A percentile compares a stretch with the other conserved stretches of the same genome.
These are phyloP conservation scores for Antedon mediterranea DNA, from an alignment of 53 echinoderm and acorn worm species.

Conservation along the genomic window DNA sequence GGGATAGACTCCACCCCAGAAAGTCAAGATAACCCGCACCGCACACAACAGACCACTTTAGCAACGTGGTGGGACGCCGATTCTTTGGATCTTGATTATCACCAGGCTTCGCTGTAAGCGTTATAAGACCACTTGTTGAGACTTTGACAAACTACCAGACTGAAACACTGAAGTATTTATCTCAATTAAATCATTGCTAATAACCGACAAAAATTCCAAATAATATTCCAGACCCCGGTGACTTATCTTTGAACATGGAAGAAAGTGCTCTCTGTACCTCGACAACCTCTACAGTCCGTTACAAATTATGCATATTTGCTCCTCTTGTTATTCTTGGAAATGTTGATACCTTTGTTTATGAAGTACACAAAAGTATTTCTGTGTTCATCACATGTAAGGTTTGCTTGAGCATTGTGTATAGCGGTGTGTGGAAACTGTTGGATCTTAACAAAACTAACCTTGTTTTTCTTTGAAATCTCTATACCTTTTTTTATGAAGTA, in stretches of 20 bases:
- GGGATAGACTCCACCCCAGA: background rate
- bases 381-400: too few relatives aligned
- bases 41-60: background rate
- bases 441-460: too few relatives aligned
- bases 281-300: too few relatives aligned
- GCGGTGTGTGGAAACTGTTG: too few relatives aligned
- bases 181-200: background rate
- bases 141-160: background rate
- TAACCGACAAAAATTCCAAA: background rate
- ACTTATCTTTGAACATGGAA: background rate
- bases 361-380: too few relatives aligned
- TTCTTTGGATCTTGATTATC: background rate
- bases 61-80: background rate
- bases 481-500: too few relatives aligned
- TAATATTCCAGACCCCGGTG: background rate
- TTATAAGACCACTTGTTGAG: background rate
- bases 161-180: background rate
- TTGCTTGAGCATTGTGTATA: too few relatives aligned
- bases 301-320: too few relatives aligned
- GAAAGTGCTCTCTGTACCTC: background rate
- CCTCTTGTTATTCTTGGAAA: too few relatives aligned
- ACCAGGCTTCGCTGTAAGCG: background rate
- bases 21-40: background rate
- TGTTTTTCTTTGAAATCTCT: too few relatives aligned
- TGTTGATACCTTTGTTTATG: too few relatives aligned